Percentiles rank a stretch among this genome's conserved stretches.
These are phyloP conservation scores for Diorhabda elongata DNA, from an alignment of 1,140 invertebrate species.

Conservation along the genomic window DNA sequence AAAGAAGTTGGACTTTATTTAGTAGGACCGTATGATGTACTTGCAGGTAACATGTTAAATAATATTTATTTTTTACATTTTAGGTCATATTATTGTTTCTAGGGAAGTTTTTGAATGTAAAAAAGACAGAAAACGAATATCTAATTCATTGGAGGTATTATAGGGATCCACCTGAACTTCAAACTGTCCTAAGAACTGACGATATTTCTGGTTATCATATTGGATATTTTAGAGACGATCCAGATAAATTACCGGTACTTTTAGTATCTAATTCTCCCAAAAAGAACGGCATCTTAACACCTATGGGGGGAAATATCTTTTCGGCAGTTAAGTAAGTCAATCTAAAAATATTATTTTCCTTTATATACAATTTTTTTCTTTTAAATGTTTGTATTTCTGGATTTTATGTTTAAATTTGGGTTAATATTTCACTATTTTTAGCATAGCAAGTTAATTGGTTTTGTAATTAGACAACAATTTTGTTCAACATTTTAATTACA, in stretches of 20 bases:
- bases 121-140: constrained; percentile 58
- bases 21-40: constrained; percentile 84
- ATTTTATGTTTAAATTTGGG: constrained; percentile 4
- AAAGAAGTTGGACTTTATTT: constrained; percentile 64
- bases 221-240: constrained; percentile 85
- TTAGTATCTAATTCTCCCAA: constrained; percentile 69
- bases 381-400: background rate
- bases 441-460: no score
- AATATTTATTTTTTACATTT: background rate
- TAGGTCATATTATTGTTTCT: background rate
- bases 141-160: constrained; percentile 85
- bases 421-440: no score
- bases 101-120: constrained; percentile 48
- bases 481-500: no score
- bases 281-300: constrained; percentile 63
- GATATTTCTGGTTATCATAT: constrained; percentile 71
- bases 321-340: constrained; percentile 70
- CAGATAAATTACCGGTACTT: constrained; percentile 68
- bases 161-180: constrained; percentile 92
- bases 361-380: no score
- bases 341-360: no score
- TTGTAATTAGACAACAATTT: no score
- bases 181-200: constrained; percentile 69
- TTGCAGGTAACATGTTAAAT: constrained; percentile 54
- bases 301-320: constrained; percentile 80